phyloP scores from a whole-genome alignment of 1,140 invertebrate genomes.

The Theocolax elegans region DNA sequence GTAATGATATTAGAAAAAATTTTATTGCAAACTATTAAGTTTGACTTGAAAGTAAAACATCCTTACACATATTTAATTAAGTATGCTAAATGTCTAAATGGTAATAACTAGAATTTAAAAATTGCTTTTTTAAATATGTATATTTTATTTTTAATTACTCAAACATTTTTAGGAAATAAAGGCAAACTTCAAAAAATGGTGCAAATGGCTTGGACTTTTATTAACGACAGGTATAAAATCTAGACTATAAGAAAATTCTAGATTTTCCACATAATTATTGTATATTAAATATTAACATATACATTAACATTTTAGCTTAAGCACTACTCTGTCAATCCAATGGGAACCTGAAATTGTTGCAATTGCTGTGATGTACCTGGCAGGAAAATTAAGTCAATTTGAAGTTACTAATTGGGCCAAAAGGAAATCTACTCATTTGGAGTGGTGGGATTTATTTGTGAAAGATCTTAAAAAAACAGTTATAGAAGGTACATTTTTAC shows the following conservation, averaged over 20 bases:
- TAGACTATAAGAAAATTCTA: slow-evolving; percentile 10
- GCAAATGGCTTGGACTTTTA: slow-evolving; percentile 79
- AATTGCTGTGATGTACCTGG: slow-evolving; percentile 10
- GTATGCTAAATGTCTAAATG: slow-evolving; percentile 95
- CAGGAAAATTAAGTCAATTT: slow-evolving; percentile 11
- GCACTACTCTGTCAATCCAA: slow-evolving; percentile 13
- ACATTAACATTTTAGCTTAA: neutral
- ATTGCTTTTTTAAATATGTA: neutral
- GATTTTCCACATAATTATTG: neutral
- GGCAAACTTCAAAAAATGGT: slow-evolving; percentile 94
- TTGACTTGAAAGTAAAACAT: slow-evolving; percentile 98
- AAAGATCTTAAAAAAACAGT: slow-evolving; percentile 36
- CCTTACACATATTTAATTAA: slow-evolving; percentile 94
- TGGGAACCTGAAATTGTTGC: slow-evolving; percentile 27
- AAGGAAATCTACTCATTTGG: neutral
- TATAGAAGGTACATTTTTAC: slow-evolving; percentile 36
- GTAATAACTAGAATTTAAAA: slow-evolving; percentile 56
- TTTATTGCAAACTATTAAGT: slow-evolving; percentile 96
- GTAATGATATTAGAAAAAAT: slow-evolving; percentile 97
- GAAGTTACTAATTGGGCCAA: neutral
- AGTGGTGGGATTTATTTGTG: slow-evolving; percentile 43
- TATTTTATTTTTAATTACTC: neutral
- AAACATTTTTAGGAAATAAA: slow-evolving; percentile 77
- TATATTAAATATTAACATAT: neutral
- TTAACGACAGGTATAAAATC: slow-evolving; percentile 39